Conservation (phyloP, 2,113 vertebrate genomes). For the Triplophysa rosa region DNA sequence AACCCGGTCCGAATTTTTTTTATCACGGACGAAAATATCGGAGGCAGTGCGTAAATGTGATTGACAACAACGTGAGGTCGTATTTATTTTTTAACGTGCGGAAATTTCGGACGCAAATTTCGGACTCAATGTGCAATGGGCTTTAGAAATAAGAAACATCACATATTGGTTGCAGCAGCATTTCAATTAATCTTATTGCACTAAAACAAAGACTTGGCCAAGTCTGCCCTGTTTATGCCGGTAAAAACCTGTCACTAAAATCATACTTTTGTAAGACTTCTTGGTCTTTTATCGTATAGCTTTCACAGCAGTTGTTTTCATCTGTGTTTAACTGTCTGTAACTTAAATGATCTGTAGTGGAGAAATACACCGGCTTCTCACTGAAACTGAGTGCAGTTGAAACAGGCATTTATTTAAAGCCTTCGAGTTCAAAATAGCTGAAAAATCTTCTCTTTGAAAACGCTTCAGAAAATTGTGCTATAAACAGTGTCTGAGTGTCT, state of each 20-base stretch:
- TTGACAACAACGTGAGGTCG: no score
- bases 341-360: slow-evolving; percentile 6
- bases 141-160: no score
- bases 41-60: no score
- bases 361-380: background rate
- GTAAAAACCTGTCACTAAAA: background rate
- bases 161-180: no score
- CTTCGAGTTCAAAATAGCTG: background rate
- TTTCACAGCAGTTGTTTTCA: background rate
- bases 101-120: no score
- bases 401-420: background rate
- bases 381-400: background rate
- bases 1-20: no score
- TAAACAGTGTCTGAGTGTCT: background rate
- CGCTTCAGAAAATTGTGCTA: background rate
- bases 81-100: no score
- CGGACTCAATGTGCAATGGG: no score
- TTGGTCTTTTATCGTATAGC: background rate
- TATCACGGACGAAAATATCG: no score
- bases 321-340: background rate
- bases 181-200: no score
- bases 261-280: background rate
- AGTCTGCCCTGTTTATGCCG: background rate
- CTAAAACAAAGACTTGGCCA: no score
- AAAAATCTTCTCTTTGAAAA: slow-evolving; percentile 7